Evolutionary conservation across 1,140 invertebrate genomes (phyloP).

Genomic region (Helicoverpa armigera): DNA sequence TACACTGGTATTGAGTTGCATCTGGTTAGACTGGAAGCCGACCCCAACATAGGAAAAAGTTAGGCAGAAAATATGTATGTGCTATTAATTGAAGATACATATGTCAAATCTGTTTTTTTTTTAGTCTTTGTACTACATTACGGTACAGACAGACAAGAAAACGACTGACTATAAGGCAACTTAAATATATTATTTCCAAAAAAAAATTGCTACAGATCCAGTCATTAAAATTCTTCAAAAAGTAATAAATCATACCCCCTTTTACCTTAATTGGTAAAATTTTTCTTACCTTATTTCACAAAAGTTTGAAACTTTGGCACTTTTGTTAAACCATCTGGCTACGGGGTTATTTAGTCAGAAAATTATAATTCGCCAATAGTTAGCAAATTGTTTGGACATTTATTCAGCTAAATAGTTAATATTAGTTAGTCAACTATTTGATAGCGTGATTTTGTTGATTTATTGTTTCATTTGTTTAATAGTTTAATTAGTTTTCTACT

Average conservation of each 20-base stretch:
- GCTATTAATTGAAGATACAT: too few relatives aligned
- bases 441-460: constrained; percentile 4
- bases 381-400: background rate
- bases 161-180: too few relatives aligned
- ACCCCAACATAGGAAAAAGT: too few relatives aligned
- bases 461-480: background rate
- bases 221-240: background rate
- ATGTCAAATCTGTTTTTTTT: too few relatives aligned
- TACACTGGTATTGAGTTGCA: too few relatives aligned
- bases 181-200: too few relatives aligned
- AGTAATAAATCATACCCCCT: background rate
- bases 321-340: constrained; percentile 8
- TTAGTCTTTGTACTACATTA: too few relatives aligned
- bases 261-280: background rate
- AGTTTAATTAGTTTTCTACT: background rate
- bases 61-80: too few relatives aligned
- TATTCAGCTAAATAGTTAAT: background rate
- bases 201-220: too few relatives aligned
- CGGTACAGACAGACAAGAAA: too few relatives aligned
- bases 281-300: background rate
- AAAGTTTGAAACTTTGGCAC: background rate
- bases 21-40: too few relatives aligned
- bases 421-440: constrained; percentile 1
- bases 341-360: background rate
- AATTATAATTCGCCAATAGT: background rate